These are phyloP conservation scores for Tarsius wallacei DNA, from an alignment of 2,797 vertebrate genomes.

Conservation along the genomic window DNA sequence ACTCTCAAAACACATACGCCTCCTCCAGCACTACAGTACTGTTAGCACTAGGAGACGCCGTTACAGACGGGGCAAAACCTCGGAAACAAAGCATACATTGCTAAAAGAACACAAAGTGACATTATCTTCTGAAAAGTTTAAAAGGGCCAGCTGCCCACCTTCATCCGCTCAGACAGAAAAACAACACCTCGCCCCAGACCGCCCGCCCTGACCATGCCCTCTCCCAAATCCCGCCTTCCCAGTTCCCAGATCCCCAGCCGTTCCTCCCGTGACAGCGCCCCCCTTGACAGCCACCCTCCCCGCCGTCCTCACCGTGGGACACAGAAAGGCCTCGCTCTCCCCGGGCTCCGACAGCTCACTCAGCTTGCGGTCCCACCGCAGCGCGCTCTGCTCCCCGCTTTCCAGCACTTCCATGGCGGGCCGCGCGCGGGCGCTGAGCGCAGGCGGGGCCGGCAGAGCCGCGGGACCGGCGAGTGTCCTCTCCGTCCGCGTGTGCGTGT, in stretches of 20 bases:
- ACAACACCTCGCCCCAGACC: background rate
- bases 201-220: background rate
- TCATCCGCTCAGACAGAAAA: background rate
- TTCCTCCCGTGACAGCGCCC: background rate
- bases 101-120: background rate
- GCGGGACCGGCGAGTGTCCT: background rate
- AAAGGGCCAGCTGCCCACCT: background rate
- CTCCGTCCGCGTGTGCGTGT: background rate
- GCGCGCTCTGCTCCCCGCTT: slow-evolving; percentile 92
- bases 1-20: background rate
- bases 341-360: slow-evolving; percentile 96
- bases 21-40: background rate
- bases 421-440: slow-evolving; percentile 64
- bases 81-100: too few species aligned
- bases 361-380: slow-evolving; percentile 97
- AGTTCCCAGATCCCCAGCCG: background rate
- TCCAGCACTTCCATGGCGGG: slow-evolving; percentile 96
- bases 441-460: slow-evolving; percentile 44
- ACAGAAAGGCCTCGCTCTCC: slow-evolving; percentile 94
- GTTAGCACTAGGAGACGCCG: background rate
- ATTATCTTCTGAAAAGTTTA: background rate
- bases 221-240: background rate
- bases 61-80: background rate
- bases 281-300: background rate
- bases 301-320: slow-evolving; percentile 94